Evolutionary conservation across 1,140 invertebrate genomes (phyloP), one percentile per base, ranked within the genome.

Genomic region (Rhagoletis pomonella): DNA sequence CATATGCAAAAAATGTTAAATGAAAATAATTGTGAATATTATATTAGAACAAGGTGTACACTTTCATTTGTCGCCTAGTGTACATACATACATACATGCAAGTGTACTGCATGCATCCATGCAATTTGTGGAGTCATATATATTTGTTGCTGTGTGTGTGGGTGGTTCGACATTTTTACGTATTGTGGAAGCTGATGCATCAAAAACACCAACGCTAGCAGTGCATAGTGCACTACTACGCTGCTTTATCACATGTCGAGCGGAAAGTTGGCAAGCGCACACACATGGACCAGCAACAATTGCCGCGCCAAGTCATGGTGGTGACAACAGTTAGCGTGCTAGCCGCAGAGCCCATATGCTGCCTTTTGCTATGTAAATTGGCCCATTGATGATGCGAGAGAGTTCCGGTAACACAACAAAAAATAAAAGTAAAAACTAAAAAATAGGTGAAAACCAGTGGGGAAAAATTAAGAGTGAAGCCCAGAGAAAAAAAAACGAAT

Each of bases 181-280:
- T 81, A 81, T 81, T 58, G 73, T 81, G 73, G 73, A 50, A 44
- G 73, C 44, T 81, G 73, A 44, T 55, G 42, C 73, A 29, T n/a
- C 7, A 81, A 29, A 14, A 17, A 2, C 44, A 19, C 6, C 47
- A 50, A 29, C 73, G 3, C 47, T 29, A 12, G 50, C 73, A 55
- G 50, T 55, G n/a, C n/a, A 67, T 29, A 29, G 29, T 29, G 29
- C 17, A n/a, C 17, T 64, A 64, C 4, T 59, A 42, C 39, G 42
- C 4, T n/a, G 47, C 47, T 81, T 29, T 58, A 19, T 81, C 50
- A 50, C n/a, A 7, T 55, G 50, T 55, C 4, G 47, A 42, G 73
- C 73, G n/a, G 67, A 81, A 81, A 81, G 17, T 81, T 81, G 47
- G 50, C 73, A 69, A 42, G 42, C 7, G 73, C 47, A 55, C 47